These are phyloP conservation scores for Oncopeltus fasciatus DNA, from an alignment of 1,140 invertebrate genomes.

Conservation along the genomic window DNA sequence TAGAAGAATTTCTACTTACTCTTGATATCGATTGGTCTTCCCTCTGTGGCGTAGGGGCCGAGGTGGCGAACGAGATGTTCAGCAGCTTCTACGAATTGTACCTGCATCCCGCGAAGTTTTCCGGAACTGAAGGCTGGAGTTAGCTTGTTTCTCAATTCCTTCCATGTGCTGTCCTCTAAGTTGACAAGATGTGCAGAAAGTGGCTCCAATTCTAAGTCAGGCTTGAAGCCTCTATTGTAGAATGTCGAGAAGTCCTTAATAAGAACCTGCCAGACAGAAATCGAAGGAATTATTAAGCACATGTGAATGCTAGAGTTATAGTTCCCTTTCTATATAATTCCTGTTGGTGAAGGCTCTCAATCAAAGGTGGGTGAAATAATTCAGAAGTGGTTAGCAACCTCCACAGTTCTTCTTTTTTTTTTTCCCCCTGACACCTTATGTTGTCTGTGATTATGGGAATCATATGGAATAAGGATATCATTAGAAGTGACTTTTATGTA, in stretches of 20 bases:
- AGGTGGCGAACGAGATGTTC: constrained; percentile 28
- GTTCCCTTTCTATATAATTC: too few species aligned
- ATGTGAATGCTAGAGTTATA: too few species aligned
- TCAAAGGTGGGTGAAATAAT: too few species aligned
- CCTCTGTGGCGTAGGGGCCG: neutral
- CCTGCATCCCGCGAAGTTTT: constrained; percentile 27
- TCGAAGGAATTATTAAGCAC: neutral
- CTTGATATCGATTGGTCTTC: constrained; percentile 32
- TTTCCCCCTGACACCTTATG: too few species aligned
- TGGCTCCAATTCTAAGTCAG: constrained; percentile 23
- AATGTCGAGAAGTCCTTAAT: constrained; percentile 37
- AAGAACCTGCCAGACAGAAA: constrained; percentile 26
- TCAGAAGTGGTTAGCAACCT: too few species aligned
- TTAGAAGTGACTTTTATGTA: too few species aligned
- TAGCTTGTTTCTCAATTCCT: constrained; percentile 27
- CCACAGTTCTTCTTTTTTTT: too few species aligned
- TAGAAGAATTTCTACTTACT: too few species aligned
- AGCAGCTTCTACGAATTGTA: constrained; percentile 23
- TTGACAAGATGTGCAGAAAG: constrained; percentile 24
- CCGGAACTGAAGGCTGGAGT: constrained; percentile 25
- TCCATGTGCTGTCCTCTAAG: constrained; percentile 28
- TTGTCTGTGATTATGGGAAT: too few species aligned
- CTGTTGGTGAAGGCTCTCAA: too few species aligned
- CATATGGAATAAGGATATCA: too few species aligned
- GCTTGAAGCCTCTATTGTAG: constrained; percentile 28